Conservation (phyloP, 2,888 invertebrate genomes). For the Synergus laeviventris region DNA sequence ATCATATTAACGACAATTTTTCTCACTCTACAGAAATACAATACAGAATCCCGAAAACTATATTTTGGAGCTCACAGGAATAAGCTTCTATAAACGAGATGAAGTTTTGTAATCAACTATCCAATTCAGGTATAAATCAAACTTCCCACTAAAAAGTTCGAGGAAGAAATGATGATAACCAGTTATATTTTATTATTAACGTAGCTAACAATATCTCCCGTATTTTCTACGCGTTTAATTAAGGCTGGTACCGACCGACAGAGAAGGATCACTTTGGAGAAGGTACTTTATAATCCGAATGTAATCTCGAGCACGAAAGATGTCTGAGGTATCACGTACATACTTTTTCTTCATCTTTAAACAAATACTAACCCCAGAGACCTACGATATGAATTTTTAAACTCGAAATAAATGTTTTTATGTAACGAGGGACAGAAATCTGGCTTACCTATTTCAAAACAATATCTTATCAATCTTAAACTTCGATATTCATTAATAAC, state of each 20-base stretch:
- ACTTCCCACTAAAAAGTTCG: not conserved
- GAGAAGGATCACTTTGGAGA: slow-evolving; percentile 9
- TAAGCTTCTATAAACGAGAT: not conserved
- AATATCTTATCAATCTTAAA: too few relatives aligned
- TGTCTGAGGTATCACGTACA: not conserved
- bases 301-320: slow-evolving; percentile 1
- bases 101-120: not conserved
- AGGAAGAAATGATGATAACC: not conserved
- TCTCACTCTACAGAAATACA: slow-evolving; percentile 7
- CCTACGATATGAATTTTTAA: not conserved
- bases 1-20: not conserved
- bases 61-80: too few relatives aligned
- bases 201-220: not conserved
- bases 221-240: slow-evolving; percentile 18
- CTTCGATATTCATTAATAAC: too few relatives aligned
- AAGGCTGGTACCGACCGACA: not conserved
- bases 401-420: not conserved
- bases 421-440: not conserved
- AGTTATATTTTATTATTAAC: not conserved
- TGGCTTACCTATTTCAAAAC: too few relatives aligned
- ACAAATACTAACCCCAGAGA: slow-evolving; percentile 5
- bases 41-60: too few relatives aligned
- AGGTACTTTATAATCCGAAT: slow-evolving; percentile 26
- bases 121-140: not conserved
- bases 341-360: slow-evolving; percentile 3